Conservation (phyloP, 2,797 vertebrate genomes). For the Crenichthys baileyi region DNA sequence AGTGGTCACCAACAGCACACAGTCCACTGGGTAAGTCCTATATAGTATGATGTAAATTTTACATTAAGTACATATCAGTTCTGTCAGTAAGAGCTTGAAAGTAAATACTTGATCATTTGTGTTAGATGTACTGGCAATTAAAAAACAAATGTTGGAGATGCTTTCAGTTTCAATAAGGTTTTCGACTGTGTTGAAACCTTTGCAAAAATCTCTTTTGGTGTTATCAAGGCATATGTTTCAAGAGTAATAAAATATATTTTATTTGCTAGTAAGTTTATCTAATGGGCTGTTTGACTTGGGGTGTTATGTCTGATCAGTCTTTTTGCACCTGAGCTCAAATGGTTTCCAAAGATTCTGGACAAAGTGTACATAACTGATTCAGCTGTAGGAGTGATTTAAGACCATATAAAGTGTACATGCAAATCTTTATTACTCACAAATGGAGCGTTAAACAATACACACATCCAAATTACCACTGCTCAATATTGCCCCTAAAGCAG, state of each 20-base stretch:
- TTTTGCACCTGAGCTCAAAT: constrained; percentile 23
- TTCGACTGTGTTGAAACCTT: not conserved
- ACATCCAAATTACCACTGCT: constrained; percentile 60
- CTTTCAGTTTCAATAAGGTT: not conserved
- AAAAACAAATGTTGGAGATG: not conserved
- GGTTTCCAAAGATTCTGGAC: constrained; percentile 43
- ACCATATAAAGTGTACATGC: constrained; percentile 20
- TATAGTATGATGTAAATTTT: not conserved
- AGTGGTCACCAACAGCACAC: constrained; percentile 92
- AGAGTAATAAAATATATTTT: constrained; percentile 9
- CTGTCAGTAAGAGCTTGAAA: constrained; percentile 1
- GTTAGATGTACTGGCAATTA: constrained; percentile 2
- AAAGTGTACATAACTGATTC: constrained; percentile 32
- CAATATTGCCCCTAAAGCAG: constrained; percentile 45
- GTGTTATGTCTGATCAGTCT: constrained; percentile 2
- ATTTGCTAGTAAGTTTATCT: constrained; percentile 29
- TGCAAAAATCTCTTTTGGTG: constrained; percentile 8
- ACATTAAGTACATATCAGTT: constrained; percentile 4
- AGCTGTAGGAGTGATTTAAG: constrained; percentile 36
- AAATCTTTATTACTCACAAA: constrained; percentile 38
- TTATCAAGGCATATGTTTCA: constrained; percentile 20
- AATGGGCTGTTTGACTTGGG: constrained; percentile 23
- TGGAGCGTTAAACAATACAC: constrained; percentile 42
- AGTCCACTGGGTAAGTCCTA: constrained; percentile 90
- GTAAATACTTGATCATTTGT: constrained; percentile 2